phyloP scores from a whole-genome alignment of 2,113 vertebrate genomes.

The Megalops atlanticus region DNA sequence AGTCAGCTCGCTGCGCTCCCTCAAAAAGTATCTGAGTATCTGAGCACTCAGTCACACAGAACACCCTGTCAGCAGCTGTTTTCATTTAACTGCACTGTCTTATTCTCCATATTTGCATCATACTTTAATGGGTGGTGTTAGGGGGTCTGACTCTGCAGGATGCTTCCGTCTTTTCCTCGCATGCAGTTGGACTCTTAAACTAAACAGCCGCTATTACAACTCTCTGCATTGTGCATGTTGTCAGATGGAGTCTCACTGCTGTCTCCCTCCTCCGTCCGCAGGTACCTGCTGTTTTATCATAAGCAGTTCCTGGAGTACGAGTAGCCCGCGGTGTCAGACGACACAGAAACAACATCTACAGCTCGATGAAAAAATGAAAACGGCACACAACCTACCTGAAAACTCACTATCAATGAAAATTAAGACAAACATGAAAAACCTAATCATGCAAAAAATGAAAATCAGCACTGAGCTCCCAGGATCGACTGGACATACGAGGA shows the following conservation, averaged over 20 bases:
- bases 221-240: too few relatives aligned
- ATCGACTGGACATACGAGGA: conserved; percentile 72
- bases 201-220: too few relatives aligned
- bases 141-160: too few relatives aligned
- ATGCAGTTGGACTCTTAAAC: too few relatives aligned
- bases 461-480: conserved; percentile 70
- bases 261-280: conserved; percentile 22
- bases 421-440: conserved; percentile 46
- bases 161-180: too few relatives aligned
- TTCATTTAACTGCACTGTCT: too few relatives aligned
- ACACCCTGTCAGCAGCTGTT: too few relatives aligned
- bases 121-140: too few relatives aligned
- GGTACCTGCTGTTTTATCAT: conserved; percentile 89
- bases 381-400: conserved; percentile 71
- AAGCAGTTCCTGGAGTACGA: conserved; percentile 90
- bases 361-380: conserved; percentile 24
- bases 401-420: conserved; percentile 20
- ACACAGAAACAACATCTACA: not conserved
- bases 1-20: not conserved
- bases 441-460: conserved; percentile 10
- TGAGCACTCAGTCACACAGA: too few relatives aligned
- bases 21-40: too few relatives aligned
- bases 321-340: conserved; percentile 60
- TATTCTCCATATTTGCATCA: too few relatives aligned
- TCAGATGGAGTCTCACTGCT: too few relatives aligned